These are phyloP conservation scores for Myotis brandtii DNA, from an alignment of 2,113 vertebrate genomes.

Conservation along the genomic window DNA sequence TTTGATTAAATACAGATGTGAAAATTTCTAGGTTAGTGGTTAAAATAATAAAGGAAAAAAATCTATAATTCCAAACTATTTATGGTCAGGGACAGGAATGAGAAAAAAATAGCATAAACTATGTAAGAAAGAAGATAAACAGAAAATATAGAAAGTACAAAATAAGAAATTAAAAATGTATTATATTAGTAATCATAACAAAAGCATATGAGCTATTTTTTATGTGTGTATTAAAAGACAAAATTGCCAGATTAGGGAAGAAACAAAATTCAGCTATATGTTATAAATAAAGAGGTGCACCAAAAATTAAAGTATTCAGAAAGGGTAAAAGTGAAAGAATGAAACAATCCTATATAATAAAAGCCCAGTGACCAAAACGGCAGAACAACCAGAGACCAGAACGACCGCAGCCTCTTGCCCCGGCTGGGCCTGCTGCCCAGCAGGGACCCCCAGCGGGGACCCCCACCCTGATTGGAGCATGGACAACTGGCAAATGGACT, in stretches of 20 bases:
- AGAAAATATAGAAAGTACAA: constrained; percentile 39
- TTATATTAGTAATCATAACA: background rate
- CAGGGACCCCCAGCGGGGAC: no score
- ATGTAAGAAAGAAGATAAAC: background rate
- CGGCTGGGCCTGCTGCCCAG: no score
- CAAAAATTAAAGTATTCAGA: background rate
- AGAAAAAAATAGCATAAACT: background rate
- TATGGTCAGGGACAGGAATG: background rate
- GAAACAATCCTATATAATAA: background rate
- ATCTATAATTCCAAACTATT: constrained; percentile 43
- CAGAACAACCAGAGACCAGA: no score
- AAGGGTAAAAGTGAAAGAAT: background rate
- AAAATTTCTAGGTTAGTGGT: constrained; percentile 56
- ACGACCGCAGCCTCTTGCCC: no score
- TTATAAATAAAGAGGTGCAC: background rate
- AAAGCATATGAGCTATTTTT: background rate
- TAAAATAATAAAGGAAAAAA: constrained; percentile 59
- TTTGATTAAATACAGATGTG: constrained; percentile 55
- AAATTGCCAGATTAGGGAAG: background rate
- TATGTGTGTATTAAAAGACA: background rate
- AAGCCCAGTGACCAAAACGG: no score
- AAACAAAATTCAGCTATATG: background rate
- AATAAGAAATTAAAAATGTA: constrained; percentile 29
- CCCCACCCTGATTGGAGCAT: no score
- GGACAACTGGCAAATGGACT: no score